Conservation (phyloP, 2,888 invertebrate genomes). For the Pogonocherus hispidulus region DNA sequence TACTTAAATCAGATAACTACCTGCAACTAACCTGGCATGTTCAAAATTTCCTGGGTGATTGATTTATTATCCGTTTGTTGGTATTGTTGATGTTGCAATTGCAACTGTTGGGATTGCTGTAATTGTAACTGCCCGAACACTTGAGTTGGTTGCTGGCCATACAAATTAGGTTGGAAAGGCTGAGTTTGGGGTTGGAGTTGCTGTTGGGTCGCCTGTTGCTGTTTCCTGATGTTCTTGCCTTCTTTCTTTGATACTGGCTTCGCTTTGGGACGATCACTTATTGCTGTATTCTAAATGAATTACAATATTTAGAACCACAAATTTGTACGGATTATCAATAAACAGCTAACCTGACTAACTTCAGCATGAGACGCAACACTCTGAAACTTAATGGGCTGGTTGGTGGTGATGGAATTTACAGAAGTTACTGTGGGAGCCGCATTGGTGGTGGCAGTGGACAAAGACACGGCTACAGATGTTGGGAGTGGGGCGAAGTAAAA, state of each 20-base stretch:
- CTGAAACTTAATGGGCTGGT: conserved; percentile 65
- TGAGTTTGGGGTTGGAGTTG: conserved; percentile 49
- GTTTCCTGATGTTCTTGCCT: conserved; percentile 80
- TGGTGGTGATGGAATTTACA: conserved; percentile 37
- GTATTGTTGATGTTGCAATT: conserved; percentile 65
- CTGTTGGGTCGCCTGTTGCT: conserved; percentile 55
- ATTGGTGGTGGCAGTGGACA: conserved; percentile 64
- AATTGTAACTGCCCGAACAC: conserved; percentile 67
- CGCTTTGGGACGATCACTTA: conserved; percentile 87
- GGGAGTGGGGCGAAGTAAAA: conserved; percentile 70
- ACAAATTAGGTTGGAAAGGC: conserved; percentile 62
- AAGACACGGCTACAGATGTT: conserved; percentile 55
- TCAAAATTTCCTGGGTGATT: conserved; percentile 59
- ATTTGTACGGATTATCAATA: neutral
- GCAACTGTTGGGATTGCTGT: conserved; percentile 67
- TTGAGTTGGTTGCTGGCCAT: conserved; percentile 68
- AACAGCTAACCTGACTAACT: conserved; percentile 69
- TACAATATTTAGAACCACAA: neutral
- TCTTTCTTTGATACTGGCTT: conserved; percentile 87
- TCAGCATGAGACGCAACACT: conserved; percentile 71
- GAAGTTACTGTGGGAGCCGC: conserved; percentile 23
- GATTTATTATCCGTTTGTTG: conserved; percentile 43
- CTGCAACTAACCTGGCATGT: conserved; percentile 57
- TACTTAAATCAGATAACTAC: conserved; percentile 12
- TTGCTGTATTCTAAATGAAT: conserved; percentile 75